phyloP scores from a whole-genome alignment of 2,888 invertebrate genomes.

The Apoderus coryli region DNA sequence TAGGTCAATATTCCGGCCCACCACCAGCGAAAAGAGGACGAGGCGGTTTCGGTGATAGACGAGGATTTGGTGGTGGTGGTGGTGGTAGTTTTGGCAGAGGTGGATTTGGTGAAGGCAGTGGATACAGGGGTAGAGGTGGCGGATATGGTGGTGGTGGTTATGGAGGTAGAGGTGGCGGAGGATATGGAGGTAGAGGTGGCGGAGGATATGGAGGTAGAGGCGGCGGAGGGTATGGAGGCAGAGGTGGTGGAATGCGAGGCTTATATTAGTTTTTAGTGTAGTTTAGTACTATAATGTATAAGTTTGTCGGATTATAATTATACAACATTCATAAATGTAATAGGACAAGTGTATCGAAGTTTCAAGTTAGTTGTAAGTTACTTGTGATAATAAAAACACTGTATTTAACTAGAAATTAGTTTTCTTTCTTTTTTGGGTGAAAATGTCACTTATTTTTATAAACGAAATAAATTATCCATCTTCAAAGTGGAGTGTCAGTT shows the following conservation, averaged over 20 bases:
- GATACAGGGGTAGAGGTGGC: constrained; percentile 19
- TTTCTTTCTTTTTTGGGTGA: too few species aligned
- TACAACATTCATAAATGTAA: too few species aligned
- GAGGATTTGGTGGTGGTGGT: constrained; percentile 16
- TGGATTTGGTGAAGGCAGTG: constrained; percentile 18
- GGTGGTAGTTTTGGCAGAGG: constrained; percentile 17
- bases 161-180: constrained; percentile 17
- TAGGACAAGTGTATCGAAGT: too few species aligned
- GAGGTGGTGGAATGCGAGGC: constrained; percentile 13
- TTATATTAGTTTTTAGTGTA: constrained; percentile 7
- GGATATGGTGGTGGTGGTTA: constrained; percentile 16
- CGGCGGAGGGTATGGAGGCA: constrained; percentile 11
- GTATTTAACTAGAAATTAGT: too few species aligned
- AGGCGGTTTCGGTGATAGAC: constrained; percentile 19
- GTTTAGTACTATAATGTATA: constrained; percentile 1
- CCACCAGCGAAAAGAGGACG: constrained; percentile 33
- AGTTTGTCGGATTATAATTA: too few species aligned
- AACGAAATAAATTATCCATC: too few species aligned
- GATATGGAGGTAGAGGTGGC: constrained; percentile 17
- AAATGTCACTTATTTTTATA: too few species aligned
- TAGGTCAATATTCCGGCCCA: constrained; percentile 27
- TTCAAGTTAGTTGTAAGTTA: too few species aligned
- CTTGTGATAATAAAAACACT: too few species aligned
- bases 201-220: constrained; percentile 31
- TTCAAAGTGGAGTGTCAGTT: too few species aligned